These are phyloP conservation scores for Dryobotodes eremita DNA, from an alignment of 2,888 invertebrate species.

Conservation along the genomic window DNA sequence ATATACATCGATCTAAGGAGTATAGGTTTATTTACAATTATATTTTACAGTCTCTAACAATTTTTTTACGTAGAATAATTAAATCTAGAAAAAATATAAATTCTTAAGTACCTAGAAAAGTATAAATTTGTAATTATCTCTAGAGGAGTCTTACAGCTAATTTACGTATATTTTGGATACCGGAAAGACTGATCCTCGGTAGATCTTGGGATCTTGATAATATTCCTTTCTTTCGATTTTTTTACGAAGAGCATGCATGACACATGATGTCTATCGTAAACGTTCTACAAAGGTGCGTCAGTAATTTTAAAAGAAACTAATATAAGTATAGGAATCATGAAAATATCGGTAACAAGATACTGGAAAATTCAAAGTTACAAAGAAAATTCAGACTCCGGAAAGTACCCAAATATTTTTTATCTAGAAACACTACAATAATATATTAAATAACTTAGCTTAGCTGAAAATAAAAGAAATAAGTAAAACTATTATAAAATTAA, in stretches of 20 bases:
- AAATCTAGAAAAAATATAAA: constrained; percentile 25
- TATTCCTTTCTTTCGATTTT: neutral
- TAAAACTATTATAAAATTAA: neutral
- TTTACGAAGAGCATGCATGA: neutral
- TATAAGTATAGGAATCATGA: neutral
- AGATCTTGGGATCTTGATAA: neutral
- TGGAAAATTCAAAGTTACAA: neutral
- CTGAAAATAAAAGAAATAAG: neutral
- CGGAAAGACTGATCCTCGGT: neutral
- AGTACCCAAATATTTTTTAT: neutral
- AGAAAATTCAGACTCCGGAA: neutral
- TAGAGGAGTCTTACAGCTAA: constrained; percentile 20
- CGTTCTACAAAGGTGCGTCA: neutral
- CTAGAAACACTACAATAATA: neutral
- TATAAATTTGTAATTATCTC: constrained; percentile 34
- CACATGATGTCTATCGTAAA: neutral
- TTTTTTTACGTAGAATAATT: constrained; percentile 32
- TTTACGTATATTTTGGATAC: constrained; percentile 56
- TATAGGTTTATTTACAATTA: constrained; percentile 62
- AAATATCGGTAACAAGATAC: neutral
- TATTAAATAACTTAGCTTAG: constrained; percentile 15
- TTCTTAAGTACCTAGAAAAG: constrained; percentile 34
- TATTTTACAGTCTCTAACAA: constrained; percentile 67
- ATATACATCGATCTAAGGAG: constrained; percentile 59
- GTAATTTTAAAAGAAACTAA: neutral